These are phyloP conservation scores for Cercopithecus mitis DNA, from an alignment of 2,797 vertebrate genomes.

Conservation along the genomic window DNA sequence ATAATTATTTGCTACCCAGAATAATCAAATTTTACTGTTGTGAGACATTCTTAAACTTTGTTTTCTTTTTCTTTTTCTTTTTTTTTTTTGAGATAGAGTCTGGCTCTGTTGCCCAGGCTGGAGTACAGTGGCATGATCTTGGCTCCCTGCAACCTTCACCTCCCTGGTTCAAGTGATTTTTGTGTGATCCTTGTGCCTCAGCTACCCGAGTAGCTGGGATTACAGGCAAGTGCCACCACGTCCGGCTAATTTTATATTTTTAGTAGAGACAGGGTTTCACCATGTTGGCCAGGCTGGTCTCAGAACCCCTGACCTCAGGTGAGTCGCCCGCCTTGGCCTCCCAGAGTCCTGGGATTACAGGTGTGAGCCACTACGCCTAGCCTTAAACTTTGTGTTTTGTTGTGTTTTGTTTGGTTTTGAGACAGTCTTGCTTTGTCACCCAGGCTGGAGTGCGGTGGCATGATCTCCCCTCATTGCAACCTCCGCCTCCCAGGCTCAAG, in stretches of 20 bases:
- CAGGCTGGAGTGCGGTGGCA: not conserved
- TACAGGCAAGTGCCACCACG: not conserved
- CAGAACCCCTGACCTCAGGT: not conserved
- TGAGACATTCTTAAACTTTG: not conserved
- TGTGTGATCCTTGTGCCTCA: not conserved
- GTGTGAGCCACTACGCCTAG: not conserved
- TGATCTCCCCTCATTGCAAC: not conserved
- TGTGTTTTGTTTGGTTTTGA: not conserved
- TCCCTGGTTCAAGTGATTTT: not conserved
- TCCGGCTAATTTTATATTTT: not conserved
- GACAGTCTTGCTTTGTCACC: not conserved
- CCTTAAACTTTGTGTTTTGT: not conserved
- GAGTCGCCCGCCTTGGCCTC: not conserved
- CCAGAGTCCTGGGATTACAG: not conserved
- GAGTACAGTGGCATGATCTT: not conserved
- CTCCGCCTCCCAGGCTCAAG: not conserved
- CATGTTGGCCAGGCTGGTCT: not conserved
- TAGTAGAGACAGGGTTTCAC: not conserved
- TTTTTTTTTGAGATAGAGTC: not conserved
- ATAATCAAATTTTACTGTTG: not conserved
- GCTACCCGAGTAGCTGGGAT: not conserved
- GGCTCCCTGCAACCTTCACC: not conserved
- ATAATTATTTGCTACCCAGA: slow-evolving; percentile 6
- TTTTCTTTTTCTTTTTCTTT: not conserved
- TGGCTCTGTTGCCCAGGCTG: not conserved